Percentiles rank a stretch among this genome's conserved stretches.
Evolutionary conservation across 2,888 invertebrate genomes (phyloP).

Genomic region (Drosophila flavopinicola): DNA sequence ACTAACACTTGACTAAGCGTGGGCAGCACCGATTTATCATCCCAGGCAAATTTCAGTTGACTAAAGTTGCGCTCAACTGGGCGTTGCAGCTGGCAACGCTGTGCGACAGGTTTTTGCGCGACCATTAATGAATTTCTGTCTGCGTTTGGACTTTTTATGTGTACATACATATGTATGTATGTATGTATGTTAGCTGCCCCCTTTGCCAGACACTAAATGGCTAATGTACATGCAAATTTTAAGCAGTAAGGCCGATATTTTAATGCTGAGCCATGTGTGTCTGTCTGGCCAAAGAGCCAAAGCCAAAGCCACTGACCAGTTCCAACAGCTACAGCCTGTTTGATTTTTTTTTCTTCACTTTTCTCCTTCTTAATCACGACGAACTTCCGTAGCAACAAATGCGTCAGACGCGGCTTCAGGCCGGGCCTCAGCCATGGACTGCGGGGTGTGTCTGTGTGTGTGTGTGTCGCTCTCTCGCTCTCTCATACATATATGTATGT

Average conservation of each 20-base stretch:
- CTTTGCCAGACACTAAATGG: conserved; percentile 25
- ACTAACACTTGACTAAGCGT: conserved; percentile 10
- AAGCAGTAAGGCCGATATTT: conserved; percentile 43
- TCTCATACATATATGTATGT: not conserved
- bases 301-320: conserved; percentile 32
- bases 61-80: not conserved
- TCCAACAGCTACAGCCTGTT: conserved; percentile 51
- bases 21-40: not conserved
- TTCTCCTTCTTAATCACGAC: conserved; percentile 59
- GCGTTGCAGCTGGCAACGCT: conserved; percentile 44
- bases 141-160: conserved; percentile 25
- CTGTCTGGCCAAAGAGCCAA: too few species aligned
- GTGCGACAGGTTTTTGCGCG: conserved; percentile 45
- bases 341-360: conserved; percentile 11
- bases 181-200: conserved; percentile 29
- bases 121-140: conserved; percentile 54
- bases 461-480: conserved; percentile 21
- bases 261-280: too few species aligned
- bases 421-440: conserved; percentile 49
- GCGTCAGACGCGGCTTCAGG: conserved; percentile 54
- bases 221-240: conserved; percentile 64
- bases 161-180: conserved; percentile 25
- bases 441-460: conserved; percentile 67
- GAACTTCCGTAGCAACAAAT: conserved; percentile 78
- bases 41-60: not conserved